Evolutionary conservation across 2,888 invertebrate genomes (phyloP).

Genomic region (Lochmaea capreae): DNA sequence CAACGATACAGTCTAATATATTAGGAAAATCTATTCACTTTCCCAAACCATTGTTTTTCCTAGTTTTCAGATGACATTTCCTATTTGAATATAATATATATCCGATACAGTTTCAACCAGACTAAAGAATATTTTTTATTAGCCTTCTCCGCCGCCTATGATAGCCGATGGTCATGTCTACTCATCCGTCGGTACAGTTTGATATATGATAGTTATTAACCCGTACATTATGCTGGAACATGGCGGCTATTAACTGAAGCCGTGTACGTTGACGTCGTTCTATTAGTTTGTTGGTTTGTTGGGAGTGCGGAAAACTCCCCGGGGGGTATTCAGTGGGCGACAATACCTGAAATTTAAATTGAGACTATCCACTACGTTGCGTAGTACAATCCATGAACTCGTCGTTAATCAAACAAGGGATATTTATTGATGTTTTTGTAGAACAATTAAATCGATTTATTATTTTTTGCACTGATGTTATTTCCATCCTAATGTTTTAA

Average conservation of each 20-base stretch:
- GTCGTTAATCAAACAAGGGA: neutral
- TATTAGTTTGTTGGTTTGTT: conserved; percentile 33
- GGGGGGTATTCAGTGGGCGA: conserved; percentile 12
- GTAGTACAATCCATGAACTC: neutral
- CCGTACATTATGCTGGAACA: conserved; percentile 39
- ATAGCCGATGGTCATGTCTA: conserved; percentile 22
- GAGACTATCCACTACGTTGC: neutral
- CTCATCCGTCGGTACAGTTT: conserved; percentile 24
- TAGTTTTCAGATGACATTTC: no score
- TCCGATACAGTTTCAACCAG: no score
- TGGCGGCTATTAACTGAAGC: conserved; percentile 35
- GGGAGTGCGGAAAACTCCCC: conserved; percentile 18
- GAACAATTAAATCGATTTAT: neutral
- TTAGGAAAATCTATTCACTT: no score
- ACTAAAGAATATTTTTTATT: no score
- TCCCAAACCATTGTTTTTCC: no score
- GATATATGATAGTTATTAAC: conserved; percentile 43
- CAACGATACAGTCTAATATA: no score
- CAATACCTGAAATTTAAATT: conserved; percentile 18
- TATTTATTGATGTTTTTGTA: neutral
- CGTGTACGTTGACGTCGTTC: conserved; percentile 29
- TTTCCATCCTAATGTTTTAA: no score
- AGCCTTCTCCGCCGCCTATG: neutral
- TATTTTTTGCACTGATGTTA: neutral
- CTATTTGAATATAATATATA: no score